A percentile compares a stretch with the other conserved stretches of the same genome.
These are phyloP conservation scores for Neoniphon sammara DNA, from an alignment of 2,797 vertebrate genomes.

Conservation along the genomic window DNA sequence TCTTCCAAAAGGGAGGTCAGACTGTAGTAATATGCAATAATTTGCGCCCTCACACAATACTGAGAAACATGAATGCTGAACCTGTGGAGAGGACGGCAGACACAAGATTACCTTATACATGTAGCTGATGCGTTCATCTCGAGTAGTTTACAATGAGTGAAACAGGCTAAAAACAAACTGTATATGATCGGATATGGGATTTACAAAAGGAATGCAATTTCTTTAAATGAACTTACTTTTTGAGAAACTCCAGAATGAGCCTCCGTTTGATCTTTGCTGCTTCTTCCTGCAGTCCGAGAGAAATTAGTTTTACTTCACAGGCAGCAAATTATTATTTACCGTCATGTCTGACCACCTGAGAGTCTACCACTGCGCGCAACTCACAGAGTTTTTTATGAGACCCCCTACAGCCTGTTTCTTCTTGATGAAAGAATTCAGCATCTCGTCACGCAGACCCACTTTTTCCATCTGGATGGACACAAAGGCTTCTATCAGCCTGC, in stretches of 20 bases:
- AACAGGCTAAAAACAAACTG: too few relatives aligned
- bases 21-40: conserved; percentile 76
- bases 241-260: conserved; percentile 81
- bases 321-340: conserved; percentile 25
- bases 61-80: conserved; percentile 73
- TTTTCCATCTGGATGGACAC: conserved; percentile 86
- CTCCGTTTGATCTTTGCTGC: conserved; percentile 80
- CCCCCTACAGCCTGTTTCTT: conserved; percentile 73
- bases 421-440: conserved; percentile 80
- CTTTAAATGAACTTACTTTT: conserved; percentile 68
- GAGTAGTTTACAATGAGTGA: too few relatives aligned
- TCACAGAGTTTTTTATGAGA: conserved; percentile 74
- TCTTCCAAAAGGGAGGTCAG: conserved; percentile 75
- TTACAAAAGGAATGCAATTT: too few relatives aligned
- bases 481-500: conserved; percentile 80
- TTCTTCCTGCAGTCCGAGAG: conserved; percentile 75
- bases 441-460: conserved; percentile 72
- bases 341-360: conserved; percentile 14
- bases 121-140: not conserved
- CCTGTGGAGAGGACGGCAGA: conserved; percentile 62
- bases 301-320: conserved; percentile 37
- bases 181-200: too few relatives aligned
- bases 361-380: conserved; percentile 38
- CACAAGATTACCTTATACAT: not conserved
- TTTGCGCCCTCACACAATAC: conserved; percentile 77